Conservation (phyloP, 1,140 invertebrate genomes). For the Nasonia vitripennis region DNA sequence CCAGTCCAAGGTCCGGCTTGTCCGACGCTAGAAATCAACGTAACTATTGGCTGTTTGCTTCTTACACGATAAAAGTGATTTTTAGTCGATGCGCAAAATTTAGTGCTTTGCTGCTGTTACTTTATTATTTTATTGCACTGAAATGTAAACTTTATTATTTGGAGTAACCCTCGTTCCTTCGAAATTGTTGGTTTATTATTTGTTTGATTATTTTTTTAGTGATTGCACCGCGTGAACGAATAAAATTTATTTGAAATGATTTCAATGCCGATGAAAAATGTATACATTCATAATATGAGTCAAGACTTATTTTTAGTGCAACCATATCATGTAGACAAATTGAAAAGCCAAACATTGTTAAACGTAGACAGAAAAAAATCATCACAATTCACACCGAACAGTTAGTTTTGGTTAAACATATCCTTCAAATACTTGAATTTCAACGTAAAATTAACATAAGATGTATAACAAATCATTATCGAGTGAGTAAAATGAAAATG, state of each 20-base stretch:
- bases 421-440: not conserved
- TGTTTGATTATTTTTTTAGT: not conserved
- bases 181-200: not conserved
- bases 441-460: not conserved
- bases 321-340: slow-evolving; percentile 31
- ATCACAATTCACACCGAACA: slow-evolving; percentile 15
- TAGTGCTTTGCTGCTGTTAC: not conserved
- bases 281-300: too few relatives aligned
- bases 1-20: slow-evolving; percentile 91
- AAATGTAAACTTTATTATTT: not conserved
- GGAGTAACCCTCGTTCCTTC: not conserved
- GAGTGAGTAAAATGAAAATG: slow-evolving; percentile 18
- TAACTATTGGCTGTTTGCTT: not conserved
- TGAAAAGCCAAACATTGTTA: slow-evolving; percentile 41
- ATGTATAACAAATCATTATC: slow-evolving; percentile 11
- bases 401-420: slow-evolving; percentile 43
- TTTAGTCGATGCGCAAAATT: slow-evolving; percentile 19
- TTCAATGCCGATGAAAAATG: not conserved
- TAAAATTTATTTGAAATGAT: not conserved
- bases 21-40: slow-evolving; percentile 82
- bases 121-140: slow-evolving; percentile 1
- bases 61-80: slow-evolving; percentile 13
- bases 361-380: slow-evolving; percentile 7
- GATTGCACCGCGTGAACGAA: too few relatives aligned
- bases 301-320: too few relatives aligned